phyloP scores from a whole-genome alignment of 2,888 invertebrate species.

The Myopa tessellatipennis region DNA sequence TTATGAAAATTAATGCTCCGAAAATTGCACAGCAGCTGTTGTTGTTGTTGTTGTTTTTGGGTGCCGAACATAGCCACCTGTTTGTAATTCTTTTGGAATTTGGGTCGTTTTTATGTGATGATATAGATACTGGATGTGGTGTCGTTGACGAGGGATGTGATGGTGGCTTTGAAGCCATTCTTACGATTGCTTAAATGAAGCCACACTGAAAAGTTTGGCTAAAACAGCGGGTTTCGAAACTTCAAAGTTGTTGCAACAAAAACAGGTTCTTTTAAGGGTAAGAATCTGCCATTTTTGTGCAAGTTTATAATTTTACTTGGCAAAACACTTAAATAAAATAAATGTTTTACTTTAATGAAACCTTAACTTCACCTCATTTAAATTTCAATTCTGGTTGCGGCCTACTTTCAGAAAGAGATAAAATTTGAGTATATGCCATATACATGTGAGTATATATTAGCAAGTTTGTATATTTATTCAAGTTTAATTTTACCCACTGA shows the following conservation, averaged over 20 bases:
- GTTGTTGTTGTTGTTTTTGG: conserved; percentile 22
- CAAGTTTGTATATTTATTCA: not conserved
- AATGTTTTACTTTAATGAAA: not conserved
- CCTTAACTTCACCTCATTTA: conserved; percentile 17
- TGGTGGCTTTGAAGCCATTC: conserved; percentile 39
- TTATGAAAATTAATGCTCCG: conserved; percentile 46
- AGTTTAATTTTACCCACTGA: not conserved
- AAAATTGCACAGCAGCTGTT: conserved; percentile 13
- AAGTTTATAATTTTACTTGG: not conserved
- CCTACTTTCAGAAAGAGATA: not conserved
- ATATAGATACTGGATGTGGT: conserved; percentile 25
- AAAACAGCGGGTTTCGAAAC: too few species aligned
- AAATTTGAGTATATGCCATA: not conserved
- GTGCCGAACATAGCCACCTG: conserved; percentile 41
- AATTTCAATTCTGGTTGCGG: conserved; percentile 14
- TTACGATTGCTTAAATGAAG: conserved; percentile 29
- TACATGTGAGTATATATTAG: not conserved
- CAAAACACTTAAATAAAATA: conserved; percentile 9
- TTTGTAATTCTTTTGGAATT: conserved; percentile 37
- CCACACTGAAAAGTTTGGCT: conserved; percentile 2
- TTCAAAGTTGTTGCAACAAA: too few species aligned
- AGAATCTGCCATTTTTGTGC: not conserved
- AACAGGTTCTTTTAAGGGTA: not conserved
- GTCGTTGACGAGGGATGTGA: conserved; percentile 17
- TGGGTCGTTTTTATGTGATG: conserved; percentile 36